Evolutionary conservation across 2,888 invertebrate species (phyloP), one percentile per base, ranked within the genome.

Genomic region (Aphelenchoides bicaudatus): DNA sequence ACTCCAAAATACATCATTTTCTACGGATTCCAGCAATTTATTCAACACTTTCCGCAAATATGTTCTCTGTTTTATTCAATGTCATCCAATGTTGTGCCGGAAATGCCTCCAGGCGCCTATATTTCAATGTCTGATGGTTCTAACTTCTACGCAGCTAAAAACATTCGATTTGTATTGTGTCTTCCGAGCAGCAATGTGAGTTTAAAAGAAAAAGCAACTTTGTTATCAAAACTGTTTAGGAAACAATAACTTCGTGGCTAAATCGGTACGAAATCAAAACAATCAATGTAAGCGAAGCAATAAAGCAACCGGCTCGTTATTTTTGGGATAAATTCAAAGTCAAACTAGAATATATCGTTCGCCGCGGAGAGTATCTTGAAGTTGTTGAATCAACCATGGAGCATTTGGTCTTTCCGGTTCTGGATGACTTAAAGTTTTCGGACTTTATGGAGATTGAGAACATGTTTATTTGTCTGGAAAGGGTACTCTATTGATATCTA

Each of bases 1-100:
- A 21, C 34, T 8, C 21, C 48, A 16, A 48, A 53, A 25, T 65
- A 68, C 46, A 62, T 73, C 6, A 59, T 73, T 13, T 73, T 73
- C 53, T 72, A 73, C 52, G 73, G 72, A 19, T 59, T 59, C 54
- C 63, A 67, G 1, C 58, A 63, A 39, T 70, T 73, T 43, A 64
- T 62, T 58, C 54, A 50, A 25, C 61, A 68, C 8, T 68, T 73
- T 23, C 66, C 72, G 8, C 63, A 66, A 30, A 59, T 73, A 28
- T 65, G 65, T 27, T 62, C 72, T 1, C 51, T 73, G 6, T 69
- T 73, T 39, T 55, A 48, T 29, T 30, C 51, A 1, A 16, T 28
- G 21, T 55, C 38, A 23, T 28, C 56, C 31, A 23, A 34, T 25
- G 30, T 28, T 4, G 28, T 46, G 10, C 61, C 60, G 10, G 57